Conservation (phyloP, 2,888 invertebrate species). For the Dione juno region DNA sequence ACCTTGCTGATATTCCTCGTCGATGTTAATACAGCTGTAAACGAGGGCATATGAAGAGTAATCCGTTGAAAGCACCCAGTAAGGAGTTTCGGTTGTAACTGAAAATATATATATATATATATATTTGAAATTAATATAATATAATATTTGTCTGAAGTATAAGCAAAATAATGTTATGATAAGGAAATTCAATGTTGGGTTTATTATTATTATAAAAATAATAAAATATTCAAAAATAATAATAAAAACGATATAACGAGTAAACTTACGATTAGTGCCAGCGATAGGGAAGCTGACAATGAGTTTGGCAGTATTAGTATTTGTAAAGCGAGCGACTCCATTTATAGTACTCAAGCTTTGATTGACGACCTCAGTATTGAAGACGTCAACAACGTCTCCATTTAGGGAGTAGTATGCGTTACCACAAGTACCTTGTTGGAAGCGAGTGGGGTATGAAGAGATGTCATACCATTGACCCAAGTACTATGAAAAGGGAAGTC, state of each 20-base stretch:
- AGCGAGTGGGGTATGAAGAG: slow-evolving; percentile 46
- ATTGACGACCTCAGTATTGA: slow-evolving; percentile 58
- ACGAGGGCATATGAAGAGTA: slow-evolving; percentile 85
- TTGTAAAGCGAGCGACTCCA: slow-evolving; percentile 61
- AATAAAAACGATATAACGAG: background rate
- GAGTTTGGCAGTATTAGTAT: slow-evolving; percentile 84
- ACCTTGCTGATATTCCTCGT: slow-evolving; percentile 59
- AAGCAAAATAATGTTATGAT: too few species aligned
- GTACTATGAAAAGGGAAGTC: slow-evolving; percentile 46
- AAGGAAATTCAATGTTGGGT: too few species aligned
- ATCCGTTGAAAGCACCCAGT: slow-evolving; percentile 87
- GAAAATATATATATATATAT: too few species aligned
- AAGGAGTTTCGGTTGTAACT: slow-evolving; percentile 56
- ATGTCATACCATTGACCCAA: slow-evolving; percentile 47
- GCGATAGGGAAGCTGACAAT: slow-evolving; percentile 81
- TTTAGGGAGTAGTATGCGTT: slow-evolving; percentile 46
- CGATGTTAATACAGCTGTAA: slow-evolving; percentile 83
- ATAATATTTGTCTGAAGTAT: background rate
- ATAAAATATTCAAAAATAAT: background rate
- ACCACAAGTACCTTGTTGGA: slow-evolving; percentile 50
- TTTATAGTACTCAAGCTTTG: slow-evolving; percentile 55
- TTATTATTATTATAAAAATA: too few species aligned
- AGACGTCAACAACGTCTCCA: slow-evolving; percentile 43
- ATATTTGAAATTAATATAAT: background rate
- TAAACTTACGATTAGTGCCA: slow-evolving; percentile 59